phyloP scores from a whole-genome alignment of 2,113 vertebrate species.

The Misgurnus mizolepis region DNA sequence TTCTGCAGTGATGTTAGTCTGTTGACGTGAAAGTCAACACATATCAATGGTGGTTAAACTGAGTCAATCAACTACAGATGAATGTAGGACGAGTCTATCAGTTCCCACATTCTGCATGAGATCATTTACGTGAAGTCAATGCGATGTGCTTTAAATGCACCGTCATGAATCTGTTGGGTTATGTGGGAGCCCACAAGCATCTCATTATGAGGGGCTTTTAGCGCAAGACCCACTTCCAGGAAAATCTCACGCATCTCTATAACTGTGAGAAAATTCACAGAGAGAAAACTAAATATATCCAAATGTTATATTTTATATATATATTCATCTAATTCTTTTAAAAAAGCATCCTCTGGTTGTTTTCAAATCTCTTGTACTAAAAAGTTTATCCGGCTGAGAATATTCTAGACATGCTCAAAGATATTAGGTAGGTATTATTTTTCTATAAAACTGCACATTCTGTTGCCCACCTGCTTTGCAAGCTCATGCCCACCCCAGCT shows the following conservation, averaged over 20 bases:
- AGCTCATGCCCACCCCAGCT: too few relatives aligned
- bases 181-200: constrained; percentile 9
- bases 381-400: too few relatives aligned
- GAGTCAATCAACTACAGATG: not conserved
- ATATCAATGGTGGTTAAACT: not conserved
- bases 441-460: too few relatives aligned
- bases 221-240: constrained; percentile 17
- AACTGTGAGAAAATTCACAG: not conserved
- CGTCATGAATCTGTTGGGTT: not conserved
- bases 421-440: too few relatives aligned
- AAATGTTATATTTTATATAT: too few relatives aligned
- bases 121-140: constrained; percentile 22
- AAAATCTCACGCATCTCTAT: not conserved
- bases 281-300: too few relatives aligned
- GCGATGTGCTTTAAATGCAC: not conserved
- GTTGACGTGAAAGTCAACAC: not conserved
- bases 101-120: not conserved
- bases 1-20: not conserved
- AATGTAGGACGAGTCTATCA: not conserved
- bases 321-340: too few relatives aligned
- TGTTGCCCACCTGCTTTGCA: too few relatives aligned
- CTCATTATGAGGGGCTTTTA: not conserved
- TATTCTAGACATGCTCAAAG: too few relatives aligned
- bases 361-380: too few relatives aligned
- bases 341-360: too few relatives aligned